Evolutionary conservation across 92 coral and sea anemone species (phyloP).

Genomic region (Phenganax stokvisi): DNA sequence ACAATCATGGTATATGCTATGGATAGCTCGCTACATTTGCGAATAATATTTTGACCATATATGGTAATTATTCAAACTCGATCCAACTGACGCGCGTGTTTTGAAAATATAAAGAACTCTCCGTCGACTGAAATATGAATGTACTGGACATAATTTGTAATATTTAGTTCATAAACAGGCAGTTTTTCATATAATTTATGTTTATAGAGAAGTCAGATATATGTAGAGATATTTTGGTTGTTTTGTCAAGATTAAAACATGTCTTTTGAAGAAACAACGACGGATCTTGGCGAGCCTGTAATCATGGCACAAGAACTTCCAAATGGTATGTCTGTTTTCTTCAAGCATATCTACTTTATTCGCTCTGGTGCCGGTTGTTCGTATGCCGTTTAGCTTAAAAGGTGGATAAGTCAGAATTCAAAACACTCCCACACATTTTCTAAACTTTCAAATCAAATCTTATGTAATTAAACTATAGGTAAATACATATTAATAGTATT

Average conservation of each 20-base stretch:
- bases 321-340: conserved; percentile 11
- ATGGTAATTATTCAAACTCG: conserved; percentile 25
- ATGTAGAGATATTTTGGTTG: neutral
- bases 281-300: neutral
- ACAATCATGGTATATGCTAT: neutral
- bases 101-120: conserved; percentile 10
- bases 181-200: conserved; percentile 9
- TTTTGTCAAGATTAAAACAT: conserved; percentile 4
- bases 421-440: too few relatives aligned
- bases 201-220: conserved; percentile 20
- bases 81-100: conserved; percentile 29
- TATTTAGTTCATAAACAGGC: conserved; percentile 4
- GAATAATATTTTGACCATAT: conserved; percentile 18
- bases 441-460: too few relatives aligned
- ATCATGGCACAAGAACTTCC: conserved; percentile 24
- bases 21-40: neutral
- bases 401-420: too few relatives aligned
- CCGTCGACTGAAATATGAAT: neutral
- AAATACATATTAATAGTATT: too few relatives aligned
- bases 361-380: neutral
- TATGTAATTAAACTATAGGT: too few relatives aligned
- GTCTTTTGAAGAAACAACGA: conserved; percentile 12
- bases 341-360: neutral
- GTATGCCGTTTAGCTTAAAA: too few relatives aligned
- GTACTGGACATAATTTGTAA: neutral